Evolutionary conservation across 2,888 invertebrate species (phyloP).

Genomic region (Neoaliturus tenellus): DNA sequence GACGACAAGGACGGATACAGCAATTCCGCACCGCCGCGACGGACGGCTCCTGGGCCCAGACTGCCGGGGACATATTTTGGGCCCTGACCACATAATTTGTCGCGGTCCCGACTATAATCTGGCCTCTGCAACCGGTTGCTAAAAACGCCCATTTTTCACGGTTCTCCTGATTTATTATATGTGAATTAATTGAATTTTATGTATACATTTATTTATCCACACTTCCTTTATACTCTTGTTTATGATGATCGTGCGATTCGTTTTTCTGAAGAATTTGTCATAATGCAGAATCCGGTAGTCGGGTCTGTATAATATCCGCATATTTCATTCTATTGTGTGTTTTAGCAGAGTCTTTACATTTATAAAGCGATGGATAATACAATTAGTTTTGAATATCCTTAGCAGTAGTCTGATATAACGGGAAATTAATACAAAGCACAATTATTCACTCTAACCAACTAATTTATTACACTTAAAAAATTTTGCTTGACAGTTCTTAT

Average conservation of each 20-base stretch:
- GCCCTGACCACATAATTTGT: conserved; percentile 33
- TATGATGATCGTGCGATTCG: background rate
- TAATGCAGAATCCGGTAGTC: background rate
- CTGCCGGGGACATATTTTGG: background rate
- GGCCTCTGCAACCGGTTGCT: background rate
- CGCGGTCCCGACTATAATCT: background rate
- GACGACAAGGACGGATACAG: conserved; percentile 28
- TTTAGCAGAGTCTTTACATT: too few species aligned
- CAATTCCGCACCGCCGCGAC: background rate
- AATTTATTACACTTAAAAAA: too few species aligned
- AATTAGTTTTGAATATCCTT: too few species aligned
- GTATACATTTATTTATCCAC: conserved; percentile 19
- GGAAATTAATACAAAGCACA: too few species aligned
- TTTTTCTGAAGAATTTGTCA: background rate
- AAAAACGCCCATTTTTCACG: conserved; percentile 17
- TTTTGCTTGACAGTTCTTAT: too few species aligned
- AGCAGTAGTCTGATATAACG: too few species aligned
- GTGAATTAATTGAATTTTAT: conserved; percentile 40
- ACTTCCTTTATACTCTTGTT: conserved; percentile 28
- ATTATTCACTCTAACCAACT: too few species aligned
- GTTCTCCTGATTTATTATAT: conserved; percentile 8
- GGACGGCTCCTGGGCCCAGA: conserved; percentile 14
- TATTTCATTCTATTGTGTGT: conserved; percentile 1
- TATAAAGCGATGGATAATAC: too few species aligned
- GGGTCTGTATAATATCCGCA: background rate